Conservation (phyloP, 2,888 invertebrate species). For the Chrysopilus asiliformis region DNA sequence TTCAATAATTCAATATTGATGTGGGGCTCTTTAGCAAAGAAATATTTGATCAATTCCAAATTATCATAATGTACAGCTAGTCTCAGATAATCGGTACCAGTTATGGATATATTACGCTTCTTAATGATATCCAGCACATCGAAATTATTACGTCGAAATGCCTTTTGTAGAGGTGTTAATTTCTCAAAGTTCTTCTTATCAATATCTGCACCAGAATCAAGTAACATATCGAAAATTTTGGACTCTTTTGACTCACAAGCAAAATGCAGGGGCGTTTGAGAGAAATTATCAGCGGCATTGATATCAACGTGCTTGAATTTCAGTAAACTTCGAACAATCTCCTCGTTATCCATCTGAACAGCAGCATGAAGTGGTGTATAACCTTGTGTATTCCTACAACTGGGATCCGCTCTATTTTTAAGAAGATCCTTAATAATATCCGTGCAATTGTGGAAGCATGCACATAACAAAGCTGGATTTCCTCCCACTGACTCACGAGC, state of each 20-base stretch:
- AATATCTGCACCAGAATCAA: too few relatives aligned
- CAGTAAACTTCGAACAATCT: background rate
- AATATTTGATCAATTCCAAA: too few relatives aligned
- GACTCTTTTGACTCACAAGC: background rate
- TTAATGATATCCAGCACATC: too few relatives aligned
- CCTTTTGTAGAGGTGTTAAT: too few relatives aligned
- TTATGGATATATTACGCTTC: too few relatives aligned
- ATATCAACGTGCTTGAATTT: background rate
- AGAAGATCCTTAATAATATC: background rate
- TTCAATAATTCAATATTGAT: too few relatives aligned
- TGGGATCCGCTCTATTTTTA: background rate
- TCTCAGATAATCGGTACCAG: too few relatives aligned
- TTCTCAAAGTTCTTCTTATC: too few relatives aligned
- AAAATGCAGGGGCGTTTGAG: background rate
- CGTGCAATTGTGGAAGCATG: background rate
- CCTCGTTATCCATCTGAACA: background rate
- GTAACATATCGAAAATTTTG: background rate
- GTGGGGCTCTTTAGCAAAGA: too few relatives aligned
- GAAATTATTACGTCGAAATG: too few relatives aligned
- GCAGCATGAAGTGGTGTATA: constrained; percentile 13
- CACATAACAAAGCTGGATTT: constrained; percentile 1
- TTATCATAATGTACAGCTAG: too few relatives aligned
- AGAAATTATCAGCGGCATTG: background rate
- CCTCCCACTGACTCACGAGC: background rate
- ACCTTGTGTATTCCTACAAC: background rate